Evolutionary conservation across 2,797 vertebrate genomes (phyloP).

Genomic region (Phoxinus dragarum): DNA sequence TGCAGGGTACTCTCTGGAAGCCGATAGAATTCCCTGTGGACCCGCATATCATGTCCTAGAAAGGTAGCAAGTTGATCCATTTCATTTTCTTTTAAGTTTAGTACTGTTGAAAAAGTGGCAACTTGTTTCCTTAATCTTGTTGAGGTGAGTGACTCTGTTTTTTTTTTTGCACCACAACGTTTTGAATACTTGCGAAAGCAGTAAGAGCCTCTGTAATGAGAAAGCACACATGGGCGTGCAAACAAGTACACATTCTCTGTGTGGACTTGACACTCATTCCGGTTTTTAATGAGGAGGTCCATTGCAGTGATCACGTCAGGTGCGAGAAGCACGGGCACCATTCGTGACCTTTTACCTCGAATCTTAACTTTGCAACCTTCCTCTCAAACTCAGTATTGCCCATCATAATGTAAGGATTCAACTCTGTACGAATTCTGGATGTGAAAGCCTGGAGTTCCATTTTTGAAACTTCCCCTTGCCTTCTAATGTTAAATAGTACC

Average conservation of each 20-base stretch:
- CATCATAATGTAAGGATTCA: conserved; percentile 52
- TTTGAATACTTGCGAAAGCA: conserved; percentile 46
- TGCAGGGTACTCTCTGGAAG: conserved; percentile 54
- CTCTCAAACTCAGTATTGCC: conserved; percentile 48
- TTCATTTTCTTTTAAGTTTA: conserved; percentile 56
- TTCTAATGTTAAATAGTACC: conserved; percentile 55
- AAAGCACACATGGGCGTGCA: conserved; percentile 43
- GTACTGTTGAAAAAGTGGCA: conserved; percentile 46
- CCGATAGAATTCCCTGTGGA: conserved; percentile 8
- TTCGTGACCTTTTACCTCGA: conserved; percentile 56
- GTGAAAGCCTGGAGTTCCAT: conserved; percentile 50
- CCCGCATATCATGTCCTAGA: conserved; percentile 52
- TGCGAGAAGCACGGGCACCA: conserved; percentile 58
- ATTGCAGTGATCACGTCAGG: conserved; percentile 50
- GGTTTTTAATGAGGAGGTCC: conserved; percentile 43
- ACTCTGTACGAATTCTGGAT: conserved; percentile 27
- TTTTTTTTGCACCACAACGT: conserved; percentile 41
- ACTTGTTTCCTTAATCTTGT: conserved; percentile 52
- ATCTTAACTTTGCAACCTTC: conserved; percentile 49
- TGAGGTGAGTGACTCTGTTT: conserved; percentile 49
- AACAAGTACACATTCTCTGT: conserved; percentile 44
- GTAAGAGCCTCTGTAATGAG: conserved; percentile 33
- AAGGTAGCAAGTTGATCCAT: conserved; percentile 53
- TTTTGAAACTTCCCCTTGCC: conserved; percentile 49
- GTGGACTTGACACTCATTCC: conserved; percentile 32